phyloP scores from a whole-genome alignment of 64 coral and sea anemone species.

The Orbicella faveolata region DNA sequence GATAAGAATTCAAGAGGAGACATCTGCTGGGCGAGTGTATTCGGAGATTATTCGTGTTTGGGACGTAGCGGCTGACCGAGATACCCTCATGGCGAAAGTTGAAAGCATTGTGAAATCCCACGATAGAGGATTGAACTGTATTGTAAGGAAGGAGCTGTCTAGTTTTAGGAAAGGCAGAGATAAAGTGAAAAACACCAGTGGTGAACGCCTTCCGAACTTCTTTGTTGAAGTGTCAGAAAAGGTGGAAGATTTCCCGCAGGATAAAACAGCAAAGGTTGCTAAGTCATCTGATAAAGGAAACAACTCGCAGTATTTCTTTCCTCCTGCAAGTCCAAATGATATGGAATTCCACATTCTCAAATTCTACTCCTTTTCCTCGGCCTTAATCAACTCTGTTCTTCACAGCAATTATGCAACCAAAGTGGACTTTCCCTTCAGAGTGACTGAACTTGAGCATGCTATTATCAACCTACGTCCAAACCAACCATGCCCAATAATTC shows the following conservation, averaged over 20 bases:
- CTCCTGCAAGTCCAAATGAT: conserved; percentile 89
- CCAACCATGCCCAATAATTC: conserved; percentile 68
- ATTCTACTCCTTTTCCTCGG: conserved; percentile 86
- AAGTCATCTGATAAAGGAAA: neutral
- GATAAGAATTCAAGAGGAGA: conserved; percentile 36
- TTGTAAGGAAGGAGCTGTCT: conserved; percentile 63
- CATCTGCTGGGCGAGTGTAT: conserved; percentile 47
- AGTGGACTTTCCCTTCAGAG: conserved; percentile 90
- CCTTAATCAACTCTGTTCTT: conserved; percentile 72
- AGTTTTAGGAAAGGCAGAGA: conserved; percentile 28
- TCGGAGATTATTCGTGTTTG: conserved; percentile 74
- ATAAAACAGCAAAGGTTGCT: conserved; percentile 5
- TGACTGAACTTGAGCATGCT: conserved; percentile 86
- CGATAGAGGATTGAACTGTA: conserved; percentile 62
- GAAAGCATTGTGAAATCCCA: conserved; percentile 62
- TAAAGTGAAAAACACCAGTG: conserved; percentile 28
- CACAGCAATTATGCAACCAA: conserved; percentile 37
- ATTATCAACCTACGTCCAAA: conserved; percentile 81
- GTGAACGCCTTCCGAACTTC: conserved; percentile 45
- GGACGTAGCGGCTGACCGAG: conserved; percentile 70
- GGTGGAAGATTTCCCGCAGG: conserved; percentile 1
- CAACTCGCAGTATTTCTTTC: conserved; percentile 54
- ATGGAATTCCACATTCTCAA: conserved; percentile 92
- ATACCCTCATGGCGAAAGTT: conserved; percentile 42
- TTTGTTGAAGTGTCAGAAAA: conserved; percentile 51